These are phyloP conservation scores for Cebuella pygmaea DNA, from an alignment of 2,797 vertebrate genomes.

Conservation along the genomic window DNA sequence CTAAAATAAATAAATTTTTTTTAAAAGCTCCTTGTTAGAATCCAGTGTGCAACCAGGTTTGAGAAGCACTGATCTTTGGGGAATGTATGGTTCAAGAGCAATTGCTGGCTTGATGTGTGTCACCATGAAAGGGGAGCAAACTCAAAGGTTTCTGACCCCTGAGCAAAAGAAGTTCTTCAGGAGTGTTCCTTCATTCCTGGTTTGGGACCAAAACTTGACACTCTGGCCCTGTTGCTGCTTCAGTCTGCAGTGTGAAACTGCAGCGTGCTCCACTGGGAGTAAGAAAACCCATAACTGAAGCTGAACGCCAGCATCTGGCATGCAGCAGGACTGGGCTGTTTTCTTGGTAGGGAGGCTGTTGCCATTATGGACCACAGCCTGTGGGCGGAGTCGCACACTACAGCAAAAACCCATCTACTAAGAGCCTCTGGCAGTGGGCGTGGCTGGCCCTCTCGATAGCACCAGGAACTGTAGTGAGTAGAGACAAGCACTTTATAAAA, in stretches of 20 bases:
- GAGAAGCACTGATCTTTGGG: not conserved
- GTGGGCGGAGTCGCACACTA: no score
- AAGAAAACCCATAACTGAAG: no score
- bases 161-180: not conserved
- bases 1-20: not conserved
- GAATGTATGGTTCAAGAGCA: not conserved
- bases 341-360: not conserved
- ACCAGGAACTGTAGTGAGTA: not conserved
- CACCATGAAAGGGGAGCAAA: not conserved
- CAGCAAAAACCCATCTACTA: not conserved
- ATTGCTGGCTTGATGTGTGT: not conserved
- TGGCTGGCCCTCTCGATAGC: accelerated
- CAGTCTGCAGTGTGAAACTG: not conserved
- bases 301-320: no score
- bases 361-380: not conserved
- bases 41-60: not conserved
- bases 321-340: not conserved
- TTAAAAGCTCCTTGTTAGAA: not conserved
- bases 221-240: not conserved
- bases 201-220: not conserved
- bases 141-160: not conserved
- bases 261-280: not conserved
- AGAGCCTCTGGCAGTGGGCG: not conserved
- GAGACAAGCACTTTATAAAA: not conserved
- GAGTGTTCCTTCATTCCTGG: not conserved